A percentile compares a stretch with the other conserved stretches of the same genome.
phyloP scores from a whole-genome alignment of 2,888 invertebrate genomes.

The Oligia strigilis region DNA sequence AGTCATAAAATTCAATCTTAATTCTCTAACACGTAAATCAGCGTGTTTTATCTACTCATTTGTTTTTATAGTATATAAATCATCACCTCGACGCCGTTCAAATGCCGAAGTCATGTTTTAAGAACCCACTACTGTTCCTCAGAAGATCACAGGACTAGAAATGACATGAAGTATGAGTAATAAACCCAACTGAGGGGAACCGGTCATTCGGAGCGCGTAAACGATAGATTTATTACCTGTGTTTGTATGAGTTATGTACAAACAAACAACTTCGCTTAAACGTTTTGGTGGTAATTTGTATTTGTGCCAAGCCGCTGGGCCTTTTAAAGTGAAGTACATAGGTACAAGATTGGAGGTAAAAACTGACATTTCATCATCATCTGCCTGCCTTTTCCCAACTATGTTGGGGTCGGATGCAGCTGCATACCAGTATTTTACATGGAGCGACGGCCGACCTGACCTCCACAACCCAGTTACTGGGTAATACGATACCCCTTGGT shows the following conservation, averaged over 20 bases:
- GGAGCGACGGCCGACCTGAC: no score
- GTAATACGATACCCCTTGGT: no score
- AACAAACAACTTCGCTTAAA: constrained; percentile 1
- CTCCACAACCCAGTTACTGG: no score
- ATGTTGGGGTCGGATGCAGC: no score
- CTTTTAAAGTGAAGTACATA: not conserved
- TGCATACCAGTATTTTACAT: no score
- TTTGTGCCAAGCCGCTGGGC: not conserved
- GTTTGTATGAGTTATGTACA: constrained; percentile 30
- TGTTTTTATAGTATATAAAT: not conserved
- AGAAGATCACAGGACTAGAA: constrained; percentile 13
- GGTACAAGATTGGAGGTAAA: not conserved
- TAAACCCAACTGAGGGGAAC: constrained; percentile 42
- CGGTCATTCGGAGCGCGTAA: constrained; percentile 24
- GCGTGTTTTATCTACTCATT: no score
- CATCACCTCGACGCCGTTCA: not conserved
- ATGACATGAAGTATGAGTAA: constrained; percentile 23
- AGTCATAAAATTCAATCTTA: no score
- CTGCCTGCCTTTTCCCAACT: no score
- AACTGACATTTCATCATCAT: not conserved
- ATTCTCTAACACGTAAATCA: no score
- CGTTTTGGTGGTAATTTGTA: not conserved
- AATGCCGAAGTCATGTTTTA: not conserved
- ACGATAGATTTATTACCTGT: constrained; percentile 47
- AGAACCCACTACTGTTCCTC: not conserved